Percentiles rank a stretch among this genome's conserved stretches.
phyloP scores from a whole-genome alignment of 2,888 invertebrate genomes.

The Hedya salicella region DNA sequence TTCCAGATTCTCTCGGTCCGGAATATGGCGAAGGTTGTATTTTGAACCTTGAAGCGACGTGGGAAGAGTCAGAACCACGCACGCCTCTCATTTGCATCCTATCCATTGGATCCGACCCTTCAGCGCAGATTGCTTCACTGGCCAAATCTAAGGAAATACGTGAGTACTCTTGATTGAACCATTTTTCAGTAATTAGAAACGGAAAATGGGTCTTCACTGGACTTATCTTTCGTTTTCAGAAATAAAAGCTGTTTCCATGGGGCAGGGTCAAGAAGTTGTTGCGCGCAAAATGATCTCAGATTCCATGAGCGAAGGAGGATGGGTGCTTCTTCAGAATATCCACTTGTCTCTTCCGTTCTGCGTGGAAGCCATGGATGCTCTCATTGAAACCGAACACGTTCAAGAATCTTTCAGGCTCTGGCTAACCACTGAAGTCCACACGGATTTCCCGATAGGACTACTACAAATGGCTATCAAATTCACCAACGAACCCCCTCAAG shows the following conservation, averaged over 20 bases:
- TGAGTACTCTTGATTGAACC: conserved; percentile 71
- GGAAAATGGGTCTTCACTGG: too few relatives aligned
- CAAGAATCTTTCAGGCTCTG: conserved; percentile 94
- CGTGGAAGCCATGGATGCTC: conserved; percentile 94
- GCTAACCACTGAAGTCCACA: conserved; percentile 97
- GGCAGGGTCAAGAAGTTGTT: conserved; percentile 96
- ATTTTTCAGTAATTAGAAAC: not conserved
- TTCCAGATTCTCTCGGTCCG: conserved; percentile 91
- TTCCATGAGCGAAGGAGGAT: conserved; percentile 92
- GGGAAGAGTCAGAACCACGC: conserved; percentile 94
- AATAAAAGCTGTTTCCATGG: conserved; percentile 96
- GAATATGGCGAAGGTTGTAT: conserved; percentile 97
- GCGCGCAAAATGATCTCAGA: conserved; percentile 93
- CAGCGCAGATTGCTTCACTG: conserved; percentile 94
- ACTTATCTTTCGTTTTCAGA: conserved; percentile 72
- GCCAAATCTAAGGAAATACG: conserved; percentile 94
- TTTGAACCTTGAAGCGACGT: conserved; percentile 95
- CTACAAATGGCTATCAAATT: conserved; percentile 98
- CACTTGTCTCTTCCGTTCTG: conserved; percentile 98
- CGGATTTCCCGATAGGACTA: conserved; percentile 95
- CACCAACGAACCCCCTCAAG: conserved; percentile 98
- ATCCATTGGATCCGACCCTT: conserved; percentile 98
- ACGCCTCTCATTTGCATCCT: conserved; percentile 96
- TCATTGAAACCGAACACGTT: conserved; percentile 93
- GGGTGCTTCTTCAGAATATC: conserved; percentile 98